phyloP scores from a whole-genome alignment of 2,888 invertebrate genomes.

The Cistogaster globosa region DNA sequence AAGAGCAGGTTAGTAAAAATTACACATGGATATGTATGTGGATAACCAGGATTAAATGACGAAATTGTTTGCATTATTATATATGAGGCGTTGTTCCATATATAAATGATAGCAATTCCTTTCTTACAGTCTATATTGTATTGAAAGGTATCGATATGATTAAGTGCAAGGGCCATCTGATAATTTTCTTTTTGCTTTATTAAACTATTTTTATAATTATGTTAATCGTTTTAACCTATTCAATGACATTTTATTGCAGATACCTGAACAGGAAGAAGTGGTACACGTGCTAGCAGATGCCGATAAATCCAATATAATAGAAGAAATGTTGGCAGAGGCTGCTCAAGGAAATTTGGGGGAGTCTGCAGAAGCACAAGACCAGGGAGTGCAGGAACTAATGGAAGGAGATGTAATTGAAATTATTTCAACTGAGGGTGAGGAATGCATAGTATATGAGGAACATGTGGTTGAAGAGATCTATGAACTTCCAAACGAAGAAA shows the following conservation, averaged over 20 bases:
- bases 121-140: slow-evolving; percentile 3
- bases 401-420: slow-evolving; percentile 68
- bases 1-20: slow-evolving; percentile 81
- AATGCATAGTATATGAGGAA: slow-evolving; percentile 73
- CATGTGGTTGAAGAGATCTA: slow-evolving; percentile 70
- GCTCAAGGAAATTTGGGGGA: slow-evolving; percentile 76
- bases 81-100: slow-evolving; percentile 84
- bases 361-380: slow-evolving; percentile 67
- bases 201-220: not conserved
- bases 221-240: not conserved
- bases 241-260: slow-evolving; percentile 68
- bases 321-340: slow-evolving; percentile 78
- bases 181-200: slow-evolving; percentile 52
- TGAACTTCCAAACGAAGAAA: slow-evolving; percentile 76
- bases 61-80: slow-evolving; percentile 79
- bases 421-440: slow-evolving; percentile 69
- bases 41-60: slow-evolving; percentile 75
- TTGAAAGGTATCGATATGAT: slow-evolving; percentile 74
- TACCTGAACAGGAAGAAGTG: slow-evolving; percentile 73
- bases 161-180: slow-evolving; percentile 83
- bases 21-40: not conserved
- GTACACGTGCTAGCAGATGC: slow-evolving; percentile 47
- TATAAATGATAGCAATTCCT: slow-evolving; percentile 79
- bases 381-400: slow-evolving; percentile 56
- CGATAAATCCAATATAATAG: slow-evolving; percentile 76